A percentile compares a stretch with the other conserved stretches of the same genome.
phyloP scores from a whole-genome alignment of 2,888 invertebrate species.

The Campoplex nolae region DNA sequence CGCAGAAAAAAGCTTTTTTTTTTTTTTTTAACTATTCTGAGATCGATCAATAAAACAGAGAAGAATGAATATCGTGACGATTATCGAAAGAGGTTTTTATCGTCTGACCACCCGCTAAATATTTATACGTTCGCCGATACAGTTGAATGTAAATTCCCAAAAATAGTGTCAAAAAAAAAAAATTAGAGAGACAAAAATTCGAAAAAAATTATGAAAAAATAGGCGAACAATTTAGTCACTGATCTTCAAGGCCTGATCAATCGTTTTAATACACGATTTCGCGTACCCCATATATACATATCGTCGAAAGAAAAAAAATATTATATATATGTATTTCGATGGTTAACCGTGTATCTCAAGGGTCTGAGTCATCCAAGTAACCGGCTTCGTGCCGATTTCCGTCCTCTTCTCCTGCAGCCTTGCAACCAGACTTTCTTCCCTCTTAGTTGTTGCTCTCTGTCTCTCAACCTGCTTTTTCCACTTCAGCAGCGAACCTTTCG shows the following conservation, averaged over 20 bases:
- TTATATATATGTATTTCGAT: background rate
- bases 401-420: constrained; percentile 57
- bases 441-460: constrained; percentile 7
- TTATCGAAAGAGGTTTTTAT: background rate
- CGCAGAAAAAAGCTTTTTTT: background rate
- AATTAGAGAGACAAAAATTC: background rate
- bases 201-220: background rate
- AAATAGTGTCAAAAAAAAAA: background rate
- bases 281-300: background rate
- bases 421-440: constrained; percentile 51
- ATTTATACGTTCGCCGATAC: background rate
- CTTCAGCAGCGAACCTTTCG: constrained; percentile 26
- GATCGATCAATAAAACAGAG: too few species aligned
- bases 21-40: too few species aligned
- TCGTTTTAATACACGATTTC: background rate
- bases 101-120: background rate
- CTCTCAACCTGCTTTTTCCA: constrained; percentile 36
- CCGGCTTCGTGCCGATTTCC: constrained; percentile 64
- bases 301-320: background rate
- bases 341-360: background rate
- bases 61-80: too few species aligned
- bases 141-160: background rate
- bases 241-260: background rate
- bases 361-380: constrained; percentile 61
- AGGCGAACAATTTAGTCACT: background rate